Evolutionary conservation across 2,797 vertebrate genomes (phyloP).

Genomic region (Echiichthys vipera): DNA sequence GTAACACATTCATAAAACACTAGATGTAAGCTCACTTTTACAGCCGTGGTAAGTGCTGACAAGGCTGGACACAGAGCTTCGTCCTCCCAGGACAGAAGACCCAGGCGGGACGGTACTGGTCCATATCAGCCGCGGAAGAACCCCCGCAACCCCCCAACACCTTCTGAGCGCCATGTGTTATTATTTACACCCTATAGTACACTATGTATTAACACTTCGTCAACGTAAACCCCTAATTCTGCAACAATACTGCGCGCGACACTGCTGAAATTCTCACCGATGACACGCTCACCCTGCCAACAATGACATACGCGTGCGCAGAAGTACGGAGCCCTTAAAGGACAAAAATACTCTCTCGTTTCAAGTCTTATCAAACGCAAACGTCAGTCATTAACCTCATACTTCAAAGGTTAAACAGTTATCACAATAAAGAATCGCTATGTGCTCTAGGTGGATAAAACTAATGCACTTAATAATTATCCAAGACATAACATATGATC

Average conservation of each 20-base stretch:
- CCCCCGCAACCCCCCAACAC: slow-evolving; percentile 57
- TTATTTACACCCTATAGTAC: too few relatives aligned
- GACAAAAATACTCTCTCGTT: slow-evolving; percentile 27
- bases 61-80: slow-evolving; percentile 34
- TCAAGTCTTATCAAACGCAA: neutral
- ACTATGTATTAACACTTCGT: neutral
- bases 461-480: too few relatives aligned
- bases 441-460: too few relatives aligned
- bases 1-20: fast-evolving
- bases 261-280: neutral
- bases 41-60: slow-evolving; percentile 24
- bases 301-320: slow-evolving; percentile 44
- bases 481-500: neutral
- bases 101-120: slow-evolving; percentile 26
- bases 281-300: neutral
- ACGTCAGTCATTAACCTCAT: fast-evolving
- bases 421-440: neutral
- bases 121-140: slow-evolving; percentile 61
- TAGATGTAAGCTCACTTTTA: slow-evolving; percentile 68
- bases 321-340: slow-evolving; percentile 31
- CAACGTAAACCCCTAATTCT: neutral
- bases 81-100: slow-evolving; percentile 42
- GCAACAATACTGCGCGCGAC: neutral
- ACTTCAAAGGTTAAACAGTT: neutral
- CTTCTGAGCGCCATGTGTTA: slow-evolving; percentile 76